These are phyloP conservation scores for Lasioglossum oenotherae DNA, from an alignment of 2,888 invertebrate species.

Conservation along the genomic window DNA sequence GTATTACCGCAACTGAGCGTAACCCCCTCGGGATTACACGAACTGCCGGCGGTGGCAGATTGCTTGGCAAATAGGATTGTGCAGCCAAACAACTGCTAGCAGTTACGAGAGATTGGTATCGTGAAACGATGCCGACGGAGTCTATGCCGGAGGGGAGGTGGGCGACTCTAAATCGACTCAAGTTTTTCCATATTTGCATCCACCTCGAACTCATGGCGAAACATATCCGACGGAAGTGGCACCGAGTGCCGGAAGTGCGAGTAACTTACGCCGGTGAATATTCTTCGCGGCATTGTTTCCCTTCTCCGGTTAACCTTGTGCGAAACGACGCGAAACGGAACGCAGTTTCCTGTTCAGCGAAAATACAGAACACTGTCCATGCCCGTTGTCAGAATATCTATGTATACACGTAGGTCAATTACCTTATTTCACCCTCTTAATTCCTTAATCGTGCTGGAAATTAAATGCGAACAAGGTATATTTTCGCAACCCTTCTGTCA, in stretches of 20 bases:
- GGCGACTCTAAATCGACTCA: constrained; percentile 38
- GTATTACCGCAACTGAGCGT: constrained; percentile 64
- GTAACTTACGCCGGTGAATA: constrained; percentile 37
- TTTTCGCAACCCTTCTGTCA: neutral
- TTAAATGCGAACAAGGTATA: too few relatives aligned
- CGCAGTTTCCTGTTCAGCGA: neutral
- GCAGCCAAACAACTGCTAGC: constrained; percentile 75
- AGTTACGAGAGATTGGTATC: constrained; percentile 68
- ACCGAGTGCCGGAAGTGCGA: constrained; percentile 32
- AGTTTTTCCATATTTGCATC: constrained; percentile 62
- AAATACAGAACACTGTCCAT: neutral
- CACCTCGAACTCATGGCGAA: constrained; percentile 21
- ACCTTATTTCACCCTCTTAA: neutral
- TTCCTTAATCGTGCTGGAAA: too few relatives aligned
- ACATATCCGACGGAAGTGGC: constrained; percentile 25
- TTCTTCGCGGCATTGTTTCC: constrained; percentile 33
- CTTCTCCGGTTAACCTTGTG: constrained; percentile 29
- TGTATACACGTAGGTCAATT: neutral
- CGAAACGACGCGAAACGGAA: neutral
- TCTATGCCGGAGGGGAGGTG: neutral
- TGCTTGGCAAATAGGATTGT: constrained; percentile 78
- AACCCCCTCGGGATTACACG: constrained; percentile 65
- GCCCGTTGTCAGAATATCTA: neutral
- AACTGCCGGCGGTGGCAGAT: constrained; percentile 71
- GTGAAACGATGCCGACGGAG: constrained; percentile 59